Evolutionary conservation across 1,140 invertebrate species (phyloP), one percentile per base, ranked within the genome.

Genomic region (Bombus pyrosoma): DNA sequence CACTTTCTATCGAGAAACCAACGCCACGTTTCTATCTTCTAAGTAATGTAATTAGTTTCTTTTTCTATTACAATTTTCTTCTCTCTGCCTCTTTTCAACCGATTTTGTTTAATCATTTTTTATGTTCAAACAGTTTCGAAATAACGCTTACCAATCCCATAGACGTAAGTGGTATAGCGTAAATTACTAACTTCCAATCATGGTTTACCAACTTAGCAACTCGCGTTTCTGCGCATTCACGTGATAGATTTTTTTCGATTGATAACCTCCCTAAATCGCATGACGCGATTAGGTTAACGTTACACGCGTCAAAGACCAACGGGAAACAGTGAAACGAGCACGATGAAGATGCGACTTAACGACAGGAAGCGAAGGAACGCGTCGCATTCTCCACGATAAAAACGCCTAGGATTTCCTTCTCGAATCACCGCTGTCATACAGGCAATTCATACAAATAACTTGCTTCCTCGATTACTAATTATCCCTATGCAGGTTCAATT

Each of bases 391-490:
- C 39, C 53, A 62, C 71, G 57, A 80, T 37, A 59, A 69, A 68
- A 47, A 32, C 41, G 10, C 6, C 9, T 2, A 62, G 37, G 39
- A 68, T 76, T 83, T 89, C 77, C 72, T 62, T 73, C 68, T 83
- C 34, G 47, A 39, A 37, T 22, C 8, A 37, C 2, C 25, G 22
- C 47, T 32, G 53, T 39, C 69, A 34, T 37, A 12, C n/a, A 34
- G n/a, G 73, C 81, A 47, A 47, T 76, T 43, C 15, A 43, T 39
- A 62, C 39, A 64, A 89, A 89, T 66, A 62, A 68, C 87, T 89
- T 83, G 72, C 85, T 89, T 87, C 75, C 85, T 77, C 47, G 47
- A 41, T 68, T 64, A 77, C 66, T 89, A 91, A 92, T 92, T 87
- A 87, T 59, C 43, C 62, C 32, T 68, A 73, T 76, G 80, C 86